Evolutionary conservation across 2,797 vertebrate species (phyloP).

Genomic region (Enteromius thamalakanensis): DNA sequence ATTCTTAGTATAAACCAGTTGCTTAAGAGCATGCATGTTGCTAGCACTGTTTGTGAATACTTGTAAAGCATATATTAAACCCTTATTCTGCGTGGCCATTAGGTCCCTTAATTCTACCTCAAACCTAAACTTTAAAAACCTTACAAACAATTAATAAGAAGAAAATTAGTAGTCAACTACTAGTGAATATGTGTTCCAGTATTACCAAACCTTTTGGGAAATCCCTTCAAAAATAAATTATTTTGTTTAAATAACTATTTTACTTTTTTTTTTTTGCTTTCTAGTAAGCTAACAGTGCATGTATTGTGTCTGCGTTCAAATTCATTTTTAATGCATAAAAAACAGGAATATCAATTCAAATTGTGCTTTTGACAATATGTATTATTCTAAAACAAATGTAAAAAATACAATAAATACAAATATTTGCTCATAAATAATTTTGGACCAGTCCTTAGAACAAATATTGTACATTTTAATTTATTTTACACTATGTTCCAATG

Average conservation of each 20-base stretch:
- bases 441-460: no score
- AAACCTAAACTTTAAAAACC: not conserved
- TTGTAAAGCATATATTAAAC: not conserved
- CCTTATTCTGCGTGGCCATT: no score
- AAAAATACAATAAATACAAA: not conserved
- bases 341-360: no score
- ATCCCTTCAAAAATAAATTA: not conserved
- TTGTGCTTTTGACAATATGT: not conserved
- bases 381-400: not conserved
- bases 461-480: not conserved
- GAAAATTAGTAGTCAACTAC: not conserved
- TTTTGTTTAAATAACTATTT: not conserved
- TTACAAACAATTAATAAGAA: not conserved
- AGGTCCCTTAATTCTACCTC: not conserved
- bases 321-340: not conserved
- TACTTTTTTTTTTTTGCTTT: no score
- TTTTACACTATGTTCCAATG: not conserved
- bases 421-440: not conserved
- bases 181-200: not conserved
- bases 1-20: not conserved
- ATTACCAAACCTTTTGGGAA: not conserved
- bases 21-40: not conserved
- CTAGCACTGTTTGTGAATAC: not conserved
- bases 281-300: not conserved
- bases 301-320: not conserved